Conservation (phyloP, 2,888 invertebrate genomes). For the Trileptium ribeirensis region DNA sequence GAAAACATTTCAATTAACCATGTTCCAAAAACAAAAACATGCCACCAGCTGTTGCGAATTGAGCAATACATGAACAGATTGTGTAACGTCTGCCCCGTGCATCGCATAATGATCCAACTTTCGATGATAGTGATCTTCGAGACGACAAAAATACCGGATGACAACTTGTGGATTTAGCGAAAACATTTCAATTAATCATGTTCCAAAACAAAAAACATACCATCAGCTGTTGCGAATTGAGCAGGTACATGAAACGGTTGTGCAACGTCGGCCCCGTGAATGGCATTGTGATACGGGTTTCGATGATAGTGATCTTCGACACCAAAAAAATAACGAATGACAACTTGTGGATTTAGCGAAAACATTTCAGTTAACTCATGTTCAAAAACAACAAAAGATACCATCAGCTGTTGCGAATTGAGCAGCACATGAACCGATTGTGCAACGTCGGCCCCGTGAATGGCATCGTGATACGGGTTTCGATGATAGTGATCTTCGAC, state of each 20-base stretch:
- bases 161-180: conserved; percentile 89
- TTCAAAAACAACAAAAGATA: conserved; percentile 74
- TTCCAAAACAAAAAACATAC: conserved; percentile 64
- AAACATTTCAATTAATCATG: conserved; percentile 56
- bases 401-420: no score
- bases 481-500: no score
- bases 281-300: conserved; percentile 96
- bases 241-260: conserved; percentile 92
- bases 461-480: conserved; percentile 97
- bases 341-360: conserved; percentile 85
- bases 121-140: conserved; percentile 97
- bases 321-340: conserved; percentile 86
- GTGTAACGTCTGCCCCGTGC: conserved; percentile 88
- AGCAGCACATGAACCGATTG: conserved; percentile 94
- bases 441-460: conserved; percentile 96
- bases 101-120: conserved; percentile 98
- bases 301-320: conserved; percentile 94
- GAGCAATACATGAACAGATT: not conserved
- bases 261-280: conserved; percentile 96
- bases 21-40: conserved; percentile 57
- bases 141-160: conserved; percentile 88
- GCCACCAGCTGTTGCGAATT: not conserved
- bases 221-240: conserved; percentile 53
- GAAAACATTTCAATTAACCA: conserved; percentile 83
- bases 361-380: conserved; percentile 82